Conservation (phyloP, 2,797 vertebrate genomes). For the Momotus momota region DNA sequence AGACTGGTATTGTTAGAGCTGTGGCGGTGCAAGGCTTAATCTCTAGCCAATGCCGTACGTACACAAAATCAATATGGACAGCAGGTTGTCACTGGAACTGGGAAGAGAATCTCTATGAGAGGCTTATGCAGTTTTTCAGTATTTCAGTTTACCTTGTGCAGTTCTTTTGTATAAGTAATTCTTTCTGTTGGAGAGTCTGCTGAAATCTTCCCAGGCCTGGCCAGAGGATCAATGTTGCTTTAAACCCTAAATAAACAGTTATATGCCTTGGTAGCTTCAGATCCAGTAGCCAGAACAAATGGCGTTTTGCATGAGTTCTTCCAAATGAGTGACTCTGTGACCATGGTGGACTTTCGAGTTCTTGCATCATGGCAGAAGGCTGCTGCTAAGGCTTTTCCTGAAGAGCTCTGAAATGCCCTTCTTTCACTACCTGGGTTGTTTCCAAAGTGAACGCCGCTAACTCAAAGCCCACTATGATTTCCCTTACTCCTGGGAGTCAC, state of each 20-base stretch:
- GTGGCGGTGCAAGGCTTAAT: background rate
- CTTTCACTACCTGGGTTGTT: background rate
- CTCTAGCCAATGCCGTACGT: background rate
- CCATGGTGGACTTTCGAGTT: background rate
- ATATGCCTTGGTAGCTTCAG: background rate
- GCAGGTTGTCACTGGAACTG: background rate
- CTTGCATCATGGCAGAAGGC: background rate
- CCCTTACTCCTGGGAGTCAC: background rate
- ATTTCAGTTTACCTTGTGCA: background rate
- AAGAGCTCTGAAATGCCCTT: background rate
- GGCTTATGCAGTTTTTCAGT: background rate
- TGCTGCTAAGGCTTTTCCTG: background rate
- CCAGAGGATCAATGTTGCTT: background rate
- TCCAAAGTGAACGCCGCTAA: background rate
- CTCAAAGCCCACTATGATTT: background rate
- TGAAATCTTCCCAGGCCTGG: conserved; percentile 31
- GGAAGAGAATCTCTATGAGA: background rate
- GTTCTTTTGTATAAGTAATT: background rate
- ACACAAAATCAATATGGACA: background rate
- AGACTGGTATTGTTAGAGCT: background rate
- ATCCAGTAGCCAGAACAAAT: conserved; percentile 45
- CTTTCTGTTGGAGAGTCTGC: background rate
- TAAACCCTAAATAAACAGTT: conserved; percentile 27
- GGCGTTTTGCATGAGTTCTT: conserved; percentile 32
- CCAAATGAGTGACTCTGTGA: background rate